Evolutionary conservation across 2,888 invertebrate genomes (phyloP).

Genomic region (Acronicta aceris): DNA sequence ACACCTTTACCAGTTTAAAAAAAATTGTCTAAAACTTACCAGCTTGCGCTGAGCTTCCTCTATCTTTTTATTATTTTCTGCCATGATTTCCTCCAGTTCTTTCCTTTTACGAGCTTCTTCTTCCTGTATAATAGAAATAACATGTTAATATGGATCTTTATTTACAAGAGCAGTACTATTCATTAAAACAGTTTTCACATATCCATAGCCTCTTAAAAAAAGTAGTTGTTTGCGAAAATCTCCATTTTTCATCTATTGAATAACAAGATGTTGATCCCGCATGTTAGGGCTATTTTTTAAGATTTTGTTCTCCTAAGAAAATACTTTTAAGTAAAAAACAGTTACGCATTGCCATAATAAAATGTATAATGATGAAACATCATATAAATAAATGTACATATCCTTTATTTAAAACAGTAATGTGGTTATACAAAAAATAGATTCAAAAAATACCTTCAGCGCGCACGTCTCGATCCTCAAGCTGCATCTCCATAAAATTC

Average conservation of each 20-base stretch:
- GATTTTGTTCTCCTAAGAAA: constrained; percentile 35
- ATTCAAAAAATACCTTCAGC: constrained; percentile 88
- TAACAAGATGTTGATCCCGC: constrained; percentile 33
- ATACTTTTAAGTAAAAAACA: constrained; percentile 36
- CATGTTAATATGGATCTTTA: constrained; percentile 74
- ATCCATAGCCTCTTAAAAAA: constrained; percentile 32
- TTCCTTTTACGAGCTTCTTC: constrained; percentile 98
- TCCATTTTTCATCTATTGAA: constrained; percentile 38
- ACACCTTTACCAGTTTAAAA: too few species aligned
- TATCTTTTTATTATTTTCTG: constrained; percentile 99
- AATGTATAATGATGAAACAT: constrained; percentile 49
- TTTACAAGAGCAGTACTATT: constrained; percentile 45
- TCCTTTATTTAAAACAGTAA: constrained; percentile 66
- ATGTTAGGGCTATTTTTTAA: constrained; percentile 17
- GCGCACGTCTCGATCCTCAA: constrained; percentile 83
- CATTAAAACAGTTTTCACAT: constrained; percentile 41
- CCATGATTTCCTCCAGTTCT: constrained; percentile 98
- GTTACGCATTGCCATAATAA: constrained; percentile 31
- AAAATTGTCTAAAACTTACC: constrained; percentile 89
- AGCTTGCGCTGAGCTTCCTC: constrained; percentile 99
- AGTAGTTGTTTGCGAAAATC: constrained; percentile 28
- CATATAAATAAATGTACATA: constrained; percentile 59
- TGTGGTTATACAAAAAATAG: constrained; percentile 86
- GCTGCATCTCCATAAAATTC: constrained; percentile 87
- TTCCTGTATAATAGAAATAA: constrained; percentile 94